Conservation (phyloP, 2,113 vertebrate species). For the Oreocharis arfaki region DNA sequence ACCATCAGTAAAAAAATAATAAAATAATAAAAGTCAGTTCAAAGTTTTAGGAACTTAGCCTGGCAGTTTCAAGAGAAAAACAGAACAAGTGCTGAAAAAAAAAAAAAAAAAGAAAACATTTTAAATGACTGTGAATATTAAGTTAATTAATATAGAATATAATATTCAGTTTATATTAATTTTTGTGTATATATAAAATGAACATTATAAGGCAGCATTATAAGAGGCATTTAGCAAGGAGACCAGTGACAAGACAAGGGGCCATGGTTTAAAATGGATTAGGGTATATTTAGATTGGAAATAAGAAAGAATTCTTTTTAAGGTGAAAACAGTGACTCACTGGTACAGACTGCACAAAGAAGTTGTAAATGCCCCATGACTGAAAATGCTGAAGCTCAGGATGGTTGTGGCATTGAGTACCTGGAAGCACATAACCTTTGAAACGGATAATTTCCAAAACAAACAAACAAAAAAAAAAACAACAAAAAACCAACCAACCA, state of each 20-base stretch:
- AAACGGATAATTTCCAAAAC: neutral
- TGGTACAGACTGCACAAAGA: neutral
- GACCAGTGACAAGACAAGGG: neutral
- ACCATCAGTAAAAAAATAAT: neutral
- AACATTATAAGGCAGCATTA: neutral
- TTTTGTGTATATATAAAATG: neutral
- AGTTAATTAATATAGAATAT: neutral
- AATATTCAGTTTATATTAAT: neutral
- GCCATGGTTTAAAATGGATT: neutral
- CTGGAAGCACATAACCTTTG: neutral
- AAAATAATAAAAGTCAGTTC: neutral
- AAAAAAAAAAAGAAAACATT: neutral
- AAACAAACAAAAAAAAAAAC: rapidly evolving
- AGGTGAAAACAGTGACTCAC: neutral
- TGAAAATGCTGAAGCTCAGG: neutral
- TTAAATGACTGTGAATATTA: neutral
- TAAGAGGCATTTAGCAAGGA: neutral
- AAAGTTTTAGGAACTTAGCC: neutral
- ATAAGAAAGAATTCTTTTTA: neutral
- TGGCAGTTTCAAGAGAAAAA: neutral
- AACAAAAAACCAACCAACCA: no score
- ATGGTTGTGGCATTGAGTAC: neutral
- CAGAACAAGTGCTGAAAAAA: neutral
- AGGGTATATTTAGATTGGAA: neutral
- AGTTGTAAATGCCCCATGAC: rapidly evolving